A percentile compares a stretch with the other conserved stretches of the same genome.
These are phyloP conservation scores for Callinectes sapidus DNA, from an alignment of 2,888 invertebrate genomes.

Conservation along the genomic window DNA sequence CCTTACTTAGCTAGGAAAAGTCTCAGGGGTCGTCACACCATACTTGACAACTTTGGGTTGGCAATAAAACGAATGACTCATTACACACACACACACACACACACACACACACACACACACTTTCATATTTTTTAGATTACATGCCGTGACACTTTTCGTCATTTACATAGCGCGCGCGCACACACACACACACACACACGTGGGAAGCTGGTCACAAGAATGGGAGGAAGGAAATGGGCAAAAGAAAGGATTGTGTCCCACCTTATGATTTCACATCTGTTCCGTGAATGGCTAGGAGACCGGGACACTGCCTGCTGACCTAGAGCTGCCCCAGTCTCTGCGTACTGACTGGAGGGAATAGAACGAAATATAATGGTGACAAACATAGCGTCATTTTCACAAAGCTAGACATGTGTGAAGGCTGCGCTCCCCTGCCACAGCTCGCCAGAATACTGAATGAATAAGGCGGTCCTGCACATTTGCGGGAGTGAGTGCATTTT, in stretches of 20 bases:
- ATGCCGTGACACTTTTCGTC: too few species aligned
- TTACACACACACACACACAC: conserved; percentile 3
- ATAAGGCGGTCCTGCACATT: not conserved
- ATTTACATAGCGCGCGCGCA: too few species aligned
- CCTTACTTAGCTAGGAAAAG: not conserved
- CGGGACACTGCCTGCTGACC: not conserved
- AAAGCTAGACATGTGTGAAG: not conserved
- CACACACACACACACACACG: too few species aligned
- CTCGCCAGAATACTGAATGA: not conserved
- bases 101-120: conserved; percentile 32
- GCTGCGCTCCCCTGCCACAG: not conserved
- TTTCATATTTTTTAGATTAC: too few species aligned
- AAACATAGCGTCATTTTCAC: not conserved
- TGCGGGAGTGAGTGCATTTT: not conserved
- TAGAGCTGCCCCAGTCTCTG: not conserved
- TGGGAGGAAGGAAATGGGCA: not conserved
- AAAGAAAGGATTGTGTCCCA: not conserved
- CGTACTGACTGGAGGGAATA: not conserved
- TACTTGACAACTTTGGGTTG: not conserved
- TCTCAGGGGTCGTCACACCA: not conserved
- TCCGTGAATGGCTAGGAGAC: not conserved
- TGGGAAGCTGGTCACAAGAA: not conserved
- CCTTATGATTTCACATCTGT: not conserved
- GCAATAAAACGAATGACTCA: not conserved
- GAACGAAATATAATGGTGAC: not conserved